A percentile compares a stretch with the other conserved stretches of the same genome.
These are phyloP conservation scores for Cygnus buccinator DNA, from an alignment of 2,113 vertebrate genomes.

Conservation along the genomic window DNA sequence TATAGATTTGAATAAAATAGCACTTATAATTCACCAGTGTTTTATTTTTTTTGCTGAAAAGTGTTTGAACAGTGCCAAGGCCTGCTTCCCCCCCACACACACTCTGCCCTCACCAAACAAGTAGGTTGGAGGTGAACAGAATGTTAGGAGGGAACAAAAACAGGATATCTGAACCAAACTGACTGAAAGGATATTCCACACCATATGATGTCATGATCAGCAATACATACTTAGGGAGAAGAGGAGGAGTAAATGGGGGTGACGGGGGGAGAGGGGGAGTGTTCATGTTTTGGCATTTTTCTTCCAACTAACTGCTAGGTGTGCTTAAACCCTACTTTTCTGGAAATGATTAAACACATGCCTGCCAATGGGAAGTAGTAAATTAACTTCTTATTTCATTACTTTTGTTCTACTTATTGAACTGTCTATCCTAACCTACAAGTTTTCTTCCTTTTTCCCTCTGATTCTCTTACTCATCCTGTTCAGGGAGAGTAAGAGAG, in stretches of 20 bases:
- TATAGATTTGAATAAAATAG: background rate
- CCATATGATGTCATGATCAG: background rate
- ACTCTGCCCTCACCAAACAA: background rate
- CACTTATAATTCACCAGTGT: background rate
- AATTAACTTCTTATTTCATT: background rate
- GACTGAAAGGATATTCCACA: background rate
- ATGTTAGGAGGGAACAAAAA: background rate
- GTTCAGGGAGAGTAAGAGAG: fast-evolving
- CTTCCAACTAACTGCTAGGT: background rate
- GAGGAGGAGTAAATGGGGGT: background rate
- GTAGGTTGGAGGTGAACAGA: fast-evolving
- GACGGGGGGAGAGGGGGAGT: too few relatives aligned
- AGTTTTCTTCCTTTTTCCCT: background rate
- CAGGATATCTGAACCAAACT: background rate
- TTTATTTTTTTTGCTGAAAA: background rate
- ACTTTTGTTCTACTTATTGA: background rate
- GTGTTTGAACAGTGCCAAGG: background rate
- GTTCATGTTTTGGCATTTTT: background rate
- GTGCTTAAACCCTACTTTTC: background rate
- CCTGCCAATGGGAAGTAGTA: background rate
- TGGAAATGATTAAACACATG: background rate
- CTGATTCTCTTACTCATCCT: background rate
- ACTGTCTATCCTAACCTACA: background rate
- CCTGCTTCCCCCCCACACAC: background rate
- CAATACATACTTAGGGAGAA: background rate